phyloP scores from a whole-genome alignment of 2,797 vertebrate species.

The Leptoclinus maculatus region DNA sequence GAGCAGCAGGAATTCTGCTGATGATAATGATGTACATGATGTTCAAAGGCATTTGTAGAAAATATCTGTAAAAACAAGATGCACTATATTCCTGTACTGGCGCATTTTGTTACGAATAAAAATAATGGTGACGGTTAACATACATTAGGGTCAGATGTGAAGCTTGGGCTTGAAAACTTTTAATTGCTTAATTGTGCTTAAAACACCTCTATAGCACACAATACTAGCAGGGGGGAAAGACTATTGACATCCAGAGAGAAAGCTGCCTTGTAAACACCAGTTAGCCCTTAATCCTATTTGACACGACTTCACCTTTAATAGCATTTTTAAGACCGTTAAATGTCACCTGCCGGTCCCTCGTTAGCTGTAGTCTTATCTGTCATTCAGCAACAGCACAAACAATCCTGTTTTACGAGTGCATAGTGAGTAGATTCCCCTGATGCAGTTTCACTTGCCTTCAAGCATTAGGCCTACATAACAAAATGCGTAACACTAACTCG shows the following conservation, averaged over 20 bases:
- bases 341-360: constrained; percentile 32
- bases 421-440: neutral
- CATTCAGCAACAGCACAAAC: constrained; percentile 28
- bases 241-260: constrained; percentile 25
- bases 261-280: constrained; percentile 56
- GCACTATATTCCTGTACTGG: neutral
- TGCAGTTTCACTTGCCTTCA: neutral
- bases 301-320: constrained; percentile 42
- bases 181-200: constrained; percentile 20
- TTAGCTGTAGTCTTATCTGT: constrained; percentile 27
- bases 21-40: constrained; percentile 25
- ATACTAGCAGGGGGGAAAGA: constrained; percentile 8
- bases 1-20: constrained; percentile 25
- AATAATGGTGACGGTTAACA: neutral
- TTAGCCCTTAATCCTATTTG: constrained; percentile 65
- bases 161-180: constrained; percentile 11
- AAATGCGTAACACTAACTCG: constrained; percentile 9
- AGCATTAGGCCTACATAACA: constrained; percentile 2
- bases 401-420: constrained; percentile 4
- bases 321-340: constrained; percentile 58
- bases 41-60: constrained; percentile 3
- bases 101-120: neutral
- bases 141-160: neutral
- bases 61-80: constrained; percentile 1
- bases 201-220: constrained; percentile 20